Evolutionary conservation across 2,113 vertebrate species (phyloP), one percentile per base, ranked within the genome.

Genomic region (Lamprotornis superbus): DNA sequence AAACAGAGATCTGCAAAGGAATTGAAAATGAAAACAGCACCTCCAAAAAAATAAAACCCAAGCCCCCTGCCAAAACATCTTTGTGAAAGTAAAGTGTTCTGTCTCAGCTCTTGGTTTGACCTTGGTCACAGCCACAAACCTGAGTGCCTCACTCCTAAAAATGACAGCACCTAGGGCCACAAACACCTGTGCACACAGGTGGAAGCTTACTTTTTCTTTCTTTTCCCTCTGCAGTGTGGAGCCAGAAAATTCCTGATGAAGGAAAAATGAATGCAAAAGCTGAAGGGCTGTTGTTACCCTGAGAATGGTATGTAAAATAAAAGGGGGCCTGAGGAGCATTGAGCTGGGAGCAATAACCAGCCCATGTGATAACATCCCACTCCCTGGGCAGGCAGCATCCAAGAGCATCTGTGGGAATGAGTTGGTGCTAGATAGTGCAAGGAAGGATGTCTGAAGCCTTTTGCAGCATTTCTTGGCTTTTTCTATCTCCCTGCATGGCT

Each of bases 221-320:
- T 83, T 56, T 61, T 39, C 68, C 7, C 28, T 50, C 35, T 55
- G 25, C 56, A 71, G 61, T 0, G 0, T 28, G 42, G 17, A 52
- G 39, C 35, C 75, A 40, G 0, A 31, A 1, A 1, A 1, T 39
- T 64, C 68, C 68, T 74, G 5, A 2, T 0, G 2, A 49, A 81
- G 50, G 50, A 42, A 73, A 37, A n/a, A 55, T 17, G 75, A 47
- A 22, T 17, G 5, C 12, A 33, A n/a, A 55, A 56, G 47, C 61
- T 52, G 24, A 65, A 88, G 65, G 31, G 52, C 10, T 42, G 90
- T 79, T 8, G 2, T 42, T 47, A 22, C 42, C 14, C 22, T 87
- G 65, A 31, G 46, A 12, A 78, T 13, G 11, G 18, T 30, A n/a
- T 6, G 35, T 21, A 16, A 86, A 91, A 76, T 25, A 61, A 73